Evolutionary conservation across 2,888 invertebrate species (phyloP), one percentile per base, ranked within the genome.

Genomic region (Drosophila nr. fundita): DNA sequence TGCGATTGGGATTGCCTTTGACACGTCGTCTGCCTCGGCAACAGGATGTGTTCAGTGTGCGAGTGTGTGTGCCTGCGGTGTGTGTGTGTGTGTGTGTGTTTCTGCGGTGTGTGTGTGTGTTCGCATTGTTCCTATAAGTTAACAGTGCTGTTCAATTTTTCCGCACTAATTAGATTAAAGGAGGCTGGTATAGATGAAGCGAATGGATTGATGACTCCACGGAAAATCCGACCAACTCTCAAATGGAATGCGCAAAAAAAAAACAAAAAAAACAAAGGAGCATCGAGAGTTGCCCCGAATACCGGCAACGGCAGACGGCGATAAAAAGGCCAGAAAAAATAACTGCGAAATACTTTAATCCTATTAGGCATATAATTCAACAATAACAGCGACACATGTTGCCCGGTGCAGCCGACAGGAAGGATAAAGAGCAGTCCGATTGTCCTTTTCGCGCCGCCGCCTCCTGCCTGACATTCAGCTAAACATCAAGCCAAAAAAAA

Each of bases 291-390:
- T 78, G 71, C 49, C 49, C 52, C 61, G 69, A 73, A 68, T 67
- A 78, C 61, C 66, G 64, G 54, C 36, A 52, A 52, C 59, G 75
- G 55, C 82, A 72, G 77, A 80, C 76, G 73, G 73, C 78, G 72
- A 76, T 77, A 86, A 87, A 86, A 84, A 82, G 79, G 78, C 72
- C 73, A 50, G 42, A 34, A 70, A 87, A 75, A 87, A 75, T 72
- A 85, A 87, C 87, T 87, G 89, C 76, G 90, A 90, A 91, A 91
- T 87, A 85, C 91, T 90, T 90, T 91, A 91, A 91, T 91, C 91
- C 92, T 91, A 91, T 91, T 91, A 91, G 87, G 86, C 83, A 85
- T 90, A 92, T 91, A 92, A 92, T 91, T 91, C 92, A 91, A 90
- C 90, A 91, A 92, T 90, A 91, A 90, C 91, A 91, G 74, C 91